These are phyloP conservation scores for Hymenochirus boettgeri DNA, from an alignment of 2,113 vertebrate species.

Conservation along the genomic window DNA sequence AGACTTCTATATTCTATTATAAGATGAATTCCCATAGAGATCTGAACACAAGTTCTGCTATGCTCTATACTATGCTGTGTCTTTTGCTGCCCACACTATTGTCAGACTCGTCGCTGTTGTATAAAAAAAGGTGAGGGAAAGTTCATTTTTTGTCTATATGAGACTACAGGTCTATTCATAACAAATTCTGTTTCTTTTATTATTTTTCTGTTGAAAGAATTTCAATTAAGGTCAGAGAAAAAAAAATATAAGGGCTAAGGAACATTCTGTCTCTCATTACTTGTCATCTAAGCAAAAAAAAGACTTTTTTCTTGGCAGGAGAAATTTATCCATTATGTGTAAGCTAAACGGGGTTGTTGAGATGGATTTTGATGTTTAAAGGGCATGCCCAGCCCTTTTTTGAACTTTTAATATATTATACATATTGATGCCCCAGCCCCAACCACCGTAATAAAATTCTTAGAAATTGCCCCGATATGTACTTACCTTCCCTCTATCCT, in stretches of 20 bases:
- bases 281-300: not conserved
- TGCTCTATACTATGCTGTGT: not conserved
- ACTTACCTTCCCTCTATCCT: too few species aligned
- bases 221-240: constrained; percentile 18
- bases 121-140: constrained; percentile 3
- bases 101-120: constrained; percentile 13
- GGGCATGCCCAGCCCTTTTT: too few species aligned
- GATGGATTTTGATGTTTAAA: too few species aligned
- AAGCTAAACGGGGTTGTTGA: too few species aligned
- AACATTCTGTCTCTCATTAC: constrained; percentile 20
- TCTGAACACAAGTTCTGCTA: not conserved
- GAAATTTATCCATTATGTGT: too few species aligned
- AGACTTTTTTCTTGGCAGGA: not conserved
- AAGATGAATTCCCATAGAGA: constrained; percentile 5
- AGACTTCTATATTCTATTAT: not conserved
- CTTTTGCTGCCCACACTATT: constrained; percentile 23
- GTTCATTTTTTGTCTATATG: constrained; percentile 15
- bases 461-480: too few species aligned
- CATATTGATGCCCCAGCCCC: too few species aligned
- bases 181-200: not conserved
- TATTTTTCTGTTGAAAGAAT: constrained; percentile 7
- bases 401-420: too few species aligned
- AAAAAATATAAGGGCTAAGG: not conserved
- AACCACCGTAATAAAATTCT: too few species aligned
- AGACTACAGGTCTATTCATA: constrained; percentile 15